Percentiles rank a stretch among this genome's conserved stretches.
These are phyloP conservation scores for Atta texana DNA, from an alignment of 1,140 invertebrate species.

Conservation along the genomic window DNA sequence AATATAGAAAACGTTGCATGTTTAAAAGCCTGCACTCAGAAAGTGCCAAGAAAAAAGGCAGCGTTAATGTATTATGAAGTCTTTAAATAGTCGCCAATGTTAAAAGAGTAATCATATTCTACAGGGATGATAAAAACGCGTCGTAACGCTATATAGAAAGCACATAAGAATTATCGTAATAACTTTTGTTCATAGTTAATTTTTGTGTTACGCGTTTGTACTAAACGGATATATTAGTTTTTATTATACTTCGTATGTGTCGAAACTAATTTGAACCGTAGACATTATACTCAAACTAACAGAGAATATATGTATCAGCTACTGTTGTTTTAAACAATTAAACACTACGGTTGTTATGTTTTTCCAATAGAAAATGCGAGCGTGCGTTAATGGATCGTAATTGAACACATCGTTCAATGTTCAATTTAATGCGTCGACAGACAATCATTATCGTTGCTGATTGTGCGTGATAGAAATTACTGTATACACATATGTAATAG, in stretches of 20 bases:
- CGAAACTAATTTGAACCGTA: neutral
- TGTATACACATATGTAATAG: constrained; percentile 29
- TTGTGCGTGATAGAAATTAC: constrained; percentile 55
- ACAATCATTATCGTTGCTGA: constrained; percentile 63
- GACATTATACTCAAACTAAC: neutral
- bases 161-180: constrained; percentile 37
- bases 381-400: constrained; percentile 44
- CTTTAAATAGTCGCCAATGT: neutral
- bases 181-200: neutral
- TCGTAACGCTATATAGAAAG: neutral
- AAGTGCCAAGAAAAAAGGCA: neutral
- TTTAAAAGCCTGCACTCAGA: constrained; percentile 1
- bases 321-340: constrained; percentile 9
- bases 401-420: constrained; percentile 42
- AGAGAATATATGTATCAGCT: neutral
- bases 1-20: neutral
- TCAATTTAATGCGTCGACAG: constrained; percentile 55
- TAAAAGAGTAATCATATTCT: constrained; percentile 24
- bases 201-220: neutral
- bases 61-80: neutral
- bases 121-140: constrained; percentile 4
- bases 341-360: neutral
- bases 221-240: neutral
- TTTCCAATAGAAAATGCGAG: constrained; percentile 28
- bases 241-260: neutral